These are phyloP conservation scores for Aphelocoma californica DNA, from an alignment of 2,797 vertebrate genomes.

Conservation along the genomic window DNA sequence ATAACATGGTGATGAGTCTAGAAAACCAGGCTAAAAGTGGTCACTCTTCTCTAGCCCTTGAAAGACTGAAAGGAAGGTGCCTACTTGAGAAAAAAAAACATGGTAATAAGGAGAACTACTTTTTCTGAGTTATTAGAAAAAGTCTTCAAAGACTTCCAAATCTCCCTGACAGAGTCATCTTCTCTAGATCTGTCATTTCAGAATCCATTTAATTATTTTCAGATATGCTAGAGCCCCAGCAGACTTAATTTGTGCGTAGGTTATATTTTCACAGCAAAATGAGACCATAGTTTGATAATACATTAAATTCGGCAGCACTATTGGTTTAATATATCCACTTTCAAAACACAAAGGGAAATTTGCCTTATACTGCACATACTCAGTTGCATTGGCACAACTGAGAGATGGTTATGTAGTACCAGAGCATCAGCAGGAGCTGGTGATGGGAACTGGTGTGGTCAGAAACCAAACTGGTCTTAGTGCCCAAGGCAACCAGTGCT, in stretches of 20 bases:
- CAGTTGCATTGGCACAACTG: not conserved
- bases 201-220: not conserved
- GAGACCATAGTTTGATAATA: not conserved
- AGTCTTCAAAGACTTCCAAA: not conserved
- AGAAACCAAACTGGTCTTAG: not conserved
- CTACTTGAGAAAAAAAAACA: not conserved
- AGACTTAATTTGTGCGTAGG: not conserved
- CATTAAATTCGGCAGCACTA: not conserved
- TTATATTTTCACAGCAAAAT: not conserved
- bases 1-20: not conserved
- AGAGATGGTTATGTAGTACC: accelerated
- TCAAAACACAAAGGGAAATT: not conserved
- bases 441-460: not conserved
- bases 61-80: not conserved
- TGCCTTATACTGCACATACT: not conserved
- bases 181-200: not conserved
- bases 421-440: not conserved
- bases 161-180: not conserved
- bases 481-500: not conserved
- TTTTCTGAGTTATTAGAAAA: not conserved
- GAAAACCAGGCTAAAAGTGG: not conserved
- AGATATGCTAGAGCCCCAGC: not conserved
- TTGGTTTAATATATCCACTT: not conserved
- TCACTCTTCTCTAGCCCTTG: not conserved
- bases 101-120: not conserved